These are phyloP conservation scores for Osedax frankpressi DNA, from an alignment of 2,888 invertebrate species.

Conservation along the genomic window DNA sequence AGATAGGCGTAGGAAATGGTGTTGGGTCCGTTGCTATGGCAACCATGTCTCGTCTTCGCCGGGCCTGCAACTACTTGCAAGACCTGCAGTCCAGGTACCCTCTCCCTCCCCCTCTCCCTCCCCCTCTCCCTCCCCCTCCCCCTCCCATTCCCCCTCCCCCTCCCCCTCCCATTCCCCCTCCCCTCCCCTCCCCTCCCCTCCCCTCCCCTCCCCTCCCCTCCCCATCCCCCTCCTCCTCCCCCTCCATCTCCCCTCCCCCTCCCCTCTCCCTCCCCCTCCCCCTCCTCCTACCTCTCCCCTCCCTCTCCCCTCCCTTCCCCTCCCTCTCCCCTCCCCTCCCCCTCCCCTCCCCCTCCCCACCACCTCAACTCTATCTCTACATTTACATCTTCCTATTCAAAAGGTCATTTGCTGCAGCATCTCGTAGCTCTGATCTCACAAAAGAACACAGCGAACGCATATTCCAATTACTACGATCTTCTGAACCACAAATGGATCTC, in stretches of 20 bases:
- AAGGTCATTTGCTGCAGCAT: constrained; percentile 22
- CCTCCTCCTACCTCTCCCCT: too few species aligned
- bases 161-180: not conserved
- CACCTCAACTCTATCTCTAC: too few species aligned
- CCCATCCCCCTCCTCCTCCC: too few species aligned
- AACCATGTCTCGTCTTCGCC: not conserved
- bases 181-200: not conserved
- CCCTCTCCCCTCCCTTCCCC: too few species aligned
- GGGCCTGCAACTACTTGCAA: not conserved
- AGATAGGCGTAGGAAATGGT: not conserved
- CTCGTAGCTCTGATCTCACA: constrained; percentile 25
- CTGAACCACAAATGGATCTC: constrained; percentile 22
- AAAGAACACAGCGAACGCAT: constrained; percentile 26
- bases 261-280: too few species aligned
- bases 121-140: not conserved
- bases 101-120: not conserved
- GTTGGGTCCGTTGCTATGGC: not conserved
- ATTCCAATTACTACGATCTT: constrained; percentile 11
- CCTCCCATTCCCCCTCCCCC: not conserved
- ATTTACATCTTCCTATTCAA: too few species aligned
- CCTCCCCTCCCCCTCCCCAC: too few species aligned
- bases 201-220: too few species aligned
- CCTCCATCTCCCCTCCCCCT: too few species aligned
- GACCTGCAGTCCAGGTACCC: not conserved
- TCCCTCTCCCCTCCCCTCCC: too few species aligned